These are phyloP conservation scores for Parazoanthus darwini DNA, from an alignment of 92 coral and sea anemone genomes.

Conservation along the genomic window DNA sequence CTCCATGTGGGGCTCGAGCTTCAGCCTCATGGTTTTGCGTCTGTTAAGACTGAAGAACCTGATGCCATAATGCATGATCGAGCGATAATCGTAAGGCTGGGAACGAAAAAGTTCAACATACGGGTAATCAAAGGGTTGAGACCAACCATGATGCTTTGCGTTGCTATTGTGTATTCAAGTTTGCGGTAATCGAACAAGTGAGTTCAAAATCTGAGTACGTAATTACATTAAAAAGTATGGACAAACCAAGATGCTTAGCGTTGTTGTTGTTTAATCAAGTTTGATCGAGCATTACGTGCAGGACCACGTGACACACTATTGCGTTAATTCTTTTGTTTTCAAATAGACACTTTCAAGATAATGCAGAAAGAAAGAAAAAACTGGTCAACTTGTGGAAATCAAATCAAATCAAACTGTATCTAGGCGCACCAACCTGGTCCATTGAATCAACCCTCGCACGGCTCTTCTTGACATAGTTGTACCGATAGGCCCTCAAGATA, in stretches of 20 bases:
- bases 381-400: too few relatives aligned
- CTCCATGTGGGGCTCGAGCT: slow-evolving; percentile 51
- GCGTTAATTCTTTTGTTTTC: too few relatives aligned
- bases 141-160: too few relatives aligned
- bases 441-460: slow-evolving; percentile 45
- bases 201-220: not conserved
- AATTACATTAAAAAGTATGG: too few relatives aligned
- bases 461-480: slow-evolving; percentile 64
- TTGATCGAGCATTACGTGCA: not conserved
- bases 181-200: not conserved
- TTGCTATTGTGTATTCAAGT: too few relatives aligned
- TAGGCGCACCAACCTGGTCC: slow-evolving; percentile 62
- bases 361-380: too few relatives aligned
- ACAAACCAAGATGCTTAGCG: too few relatives aligned
- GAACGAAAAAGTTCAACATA: not conserved
- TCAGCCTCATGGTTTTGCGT: slow-evolving; percentile 62
- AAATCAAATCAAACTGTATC: too few relatives aligned
- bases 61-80: slow-evolving; percentile 81
- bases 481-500: slow-evolving; percentile 42
- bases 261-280: not conserved
- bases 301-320: too few relatives aligned
- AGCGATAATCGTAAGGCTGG: slow-evolving; percentile 75
- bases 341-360: too few relatives aligned
- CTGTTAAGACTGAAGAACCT: slow-evolving; percentile 56
- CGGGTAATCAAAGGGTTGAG: not conserved